These are phyloP conservation scores for Adelges cooleyi DNA, from an alignment of 1,140 invertebrate genomes.

Conservation along the genomic window DNA sequence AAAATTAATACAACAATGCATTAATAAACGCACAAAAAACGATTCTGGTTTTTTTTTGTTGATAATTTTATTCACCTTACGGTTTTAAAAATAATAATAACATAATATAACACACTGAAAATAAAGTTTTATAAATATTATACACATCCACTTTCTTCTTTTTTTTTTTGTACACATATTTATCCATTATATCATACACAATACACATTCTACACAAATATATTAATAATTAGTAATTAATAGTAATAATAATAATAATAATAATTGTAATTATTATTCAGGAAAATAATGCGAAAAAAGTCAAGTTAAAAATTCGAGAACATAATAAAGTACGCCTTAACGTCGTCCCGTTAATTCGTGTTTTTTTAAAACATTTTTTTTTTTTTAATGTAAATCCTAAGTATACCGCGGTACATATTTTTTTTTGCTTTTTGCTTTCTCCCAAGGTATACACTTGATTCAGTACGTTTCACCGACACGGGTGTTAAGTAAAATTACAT, in stretches of 20 bases:
- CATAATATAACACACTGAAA: conserved; percentile 16
- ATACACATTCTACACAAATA: background rate
- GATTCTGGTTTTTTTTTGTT: too few relatives aligned
- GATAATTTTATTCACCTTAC: too few relatives aligned
- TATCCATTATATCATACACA: background rate
- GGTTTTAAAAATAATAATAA: conserved; percentile 10
- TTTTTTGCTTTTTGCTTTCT: background rate
- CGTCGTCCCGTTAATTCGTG: background rate
- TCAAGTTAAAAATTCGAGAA: background rate
- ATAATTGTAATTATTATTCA: too few relatives aligned
- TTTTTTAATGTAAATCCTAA: background rate
- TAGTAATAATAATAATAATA: background rate
- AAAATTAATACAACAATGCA: too few relatives aligned
- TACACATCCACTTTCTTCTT: background rate
- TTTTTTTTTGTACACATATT: background rate
- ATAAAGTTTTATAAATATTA: conserved; percentile 9
- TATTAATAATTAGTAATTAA: background rate
- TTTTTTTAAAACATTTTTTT: too few relatives aligned
- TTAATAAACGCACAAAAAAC: too few relatives aligned
- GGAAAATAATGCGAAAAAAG: background rate
- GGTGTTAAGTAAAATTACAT: background rate
- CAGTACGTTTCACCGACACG: background rate
- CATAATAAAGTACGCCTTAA: background rate
- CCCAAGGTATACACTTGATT: too few relatives aligned
- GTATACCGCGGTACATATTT: background rate